Percentiles rank a stretch among this genome's conserved stretches.
Conservation (phyloP, 2,888 invertebrate species). For the Microplitis manilae region DNA sequence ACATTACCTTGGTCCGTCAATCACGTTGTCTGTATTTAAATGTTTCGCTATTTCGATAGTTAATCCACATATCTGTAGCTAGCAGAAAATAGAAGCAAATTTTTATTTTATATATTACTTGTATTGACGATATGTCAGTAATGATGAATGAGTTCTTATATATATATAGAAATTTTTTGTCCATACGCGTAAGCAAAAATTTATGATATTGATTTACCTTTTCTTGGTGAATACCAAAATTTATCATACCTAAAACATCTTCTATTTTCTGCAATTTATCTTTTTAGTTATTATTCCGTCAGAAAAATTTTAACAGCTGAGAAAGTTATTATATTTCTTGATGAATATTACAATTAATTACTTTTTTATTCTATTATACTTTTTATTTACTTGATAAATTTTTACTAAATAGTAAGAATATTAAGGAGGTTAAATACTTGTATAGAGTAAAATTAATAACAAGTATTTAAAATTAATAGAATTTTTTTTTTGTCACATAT, state of each 20-base stretch:
- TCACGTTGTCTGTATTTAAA: constrained; percentile 7
- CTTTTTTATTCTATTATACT: too few species aligned
- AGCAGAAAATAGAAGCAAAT: constrained; percentile 19
- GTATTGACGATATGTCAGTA: neutral
- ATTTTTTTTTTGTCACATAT: too few species aligned
- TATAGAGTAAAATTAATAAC: too few species aligned
- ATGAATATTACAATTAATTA: too few species aligned
- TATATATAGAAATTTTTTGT: neutral
- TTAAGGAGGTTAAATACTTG: too few species aligned
- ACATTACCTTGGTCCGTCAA: constrained; percentile 10
- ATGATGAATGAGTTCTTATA: neutral
- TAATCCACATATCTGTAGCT: neutral
- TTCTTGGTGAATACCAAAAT: neutral
- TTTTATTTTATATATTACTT: neutral
- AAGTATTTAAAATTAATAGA: too few species aligned
- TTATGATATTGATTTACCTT: neutral
- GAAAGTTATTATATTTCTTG: too few species aligned
- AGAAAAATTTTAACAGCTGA: too few species aligned
- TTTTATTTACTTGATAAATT: too few species aligned
- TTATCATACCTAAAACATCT: neutral
- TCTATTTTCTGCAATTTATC: constrained; percentile 13
- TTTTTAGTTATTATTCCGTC: neutral
- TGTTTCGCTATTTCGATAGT: neutral
- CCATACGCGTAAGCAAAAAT: neutral
- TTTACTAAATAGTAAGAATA: too few species aligned